These are phyloP conservation scores for Pseudoips prasinana DNA, from an alignment of 2,888 invertebrate genomes.

Conservation along the genomic window DNA sequence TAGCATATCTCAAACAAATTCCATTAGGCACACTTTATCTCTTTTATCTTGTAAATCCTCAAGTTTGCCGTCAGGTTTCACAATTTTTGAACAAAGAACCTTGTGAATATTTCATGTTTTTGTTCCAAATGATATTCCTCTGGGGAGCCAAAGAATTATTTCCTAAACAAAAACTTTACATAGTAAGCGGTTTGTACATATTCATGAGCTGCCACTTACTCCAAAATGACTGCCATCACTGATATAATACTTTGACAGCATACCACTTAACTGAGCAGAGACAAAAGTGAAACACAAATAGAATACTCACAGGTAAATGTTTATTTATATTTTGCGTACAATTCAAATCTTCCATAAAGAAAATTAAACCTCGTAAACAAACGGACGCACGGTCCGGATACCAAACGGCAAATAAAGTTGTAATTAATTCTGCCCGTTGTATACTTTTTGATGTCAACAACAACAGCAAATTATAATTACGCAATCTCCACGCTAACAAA, in stretches of 20 bases:
- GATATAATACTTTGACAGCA: conserved; percentile 3
- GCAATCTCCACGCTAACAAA: conserved; percentile 23
- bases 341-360: conserved; percentile 7
- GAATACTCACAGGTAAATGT: neutral
- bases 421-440: conserved; percentile 26
- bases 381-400: conserved; percentile 4
- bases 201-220: conserved; percentile 44
- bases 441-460: conserved; percentile 26
- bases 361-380: conserved; percentile 15
- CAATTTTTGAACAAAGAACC: conserved; percentile 58
- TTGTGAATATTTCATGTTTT: conserved; percentile 71
- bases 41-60: conserved; percentile 68
- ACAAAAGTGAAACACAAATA: too few species aligned
- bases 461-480: conserved; percentile 28
- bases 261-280: too few species aligned
- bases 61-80: conserved; percentile 63
- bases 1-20: conserved; percentile 35
- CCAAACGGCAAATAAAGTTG: conserved; percentile 16
- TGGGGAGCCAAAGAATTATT: conserved; percentile 54
- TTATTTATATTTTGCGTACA: conserved; percentile 5
- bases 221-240: conserved; percentile 26
- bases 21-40: conserved; percentile 45
- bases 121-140: conserved; percentile 52
- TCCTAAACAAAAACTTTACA: conserved; percentile 52
- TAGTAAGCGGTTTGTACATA: conserved; percentile 47